Base-by-base conservation (phyloP, 2,797 vertebrate species). In the Thripadectes ignobilis region DNA sequence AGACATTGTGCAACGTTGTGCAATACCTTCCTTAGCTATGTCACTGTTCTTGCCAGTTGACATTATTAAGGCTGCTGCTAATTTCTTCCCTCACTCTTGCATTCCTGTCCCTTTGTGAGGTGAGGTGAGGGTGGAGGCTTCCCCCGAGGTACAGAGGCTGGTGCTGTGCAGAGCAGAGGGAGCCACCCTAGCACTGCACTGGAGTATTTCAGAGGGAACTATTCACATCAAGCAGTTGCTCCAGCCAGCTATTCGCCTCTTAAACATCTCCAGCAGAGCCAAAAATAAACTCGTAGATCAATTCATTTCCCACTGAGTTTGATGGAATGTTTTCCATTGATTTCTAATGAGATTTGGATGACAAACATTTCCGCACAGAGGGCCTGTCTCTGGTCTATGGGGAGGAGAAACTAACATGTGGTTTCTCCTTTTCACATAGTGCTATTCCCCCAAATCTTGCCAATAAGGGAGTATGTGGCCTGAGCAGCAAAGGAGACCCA, bases 321-420 rank as follows among this genome's bases (percentile, higher is more conserved):
- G 74, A 81, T 92, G 74, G 73, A 92, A 95, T 77, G 18, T 74
- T 92, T 95, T 93, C 77, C 45, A 85, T 85, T 92, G 93, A 92
- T 92, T 95, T 93, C 67, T 95, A 94, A 95, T 85, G 57, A 79
- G 58, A 85, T 75, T 68, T 93, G 84, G 38, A 87, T 93, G 80
- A 76, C 48, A 92, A 94, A 79, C 12, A 39, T 85, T 95, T 91
- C 71, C 85, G 45, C 86, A 89, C 34, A 61, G 59, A 88, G 68
- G 57, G 52, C 20, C 74, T 54, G 54, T 41, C 54, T 85, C 81
- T 61, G 18, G 59, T 30, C 59, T 77, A 12, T 0, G 0, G 27
- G 48, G 14, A 74, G n/a, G 24, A 90, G 71, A 77, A 86, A 71
- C 3, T 32, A 78, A 21, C 11, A 39, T 19, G 32, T 1, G 8